Evolutionary conservation across 2,797 vertebrate species (phyloP), one percentile per base, ranked within the genome.

Genomic region (Odontamblyopus lacepedii): DNA sequence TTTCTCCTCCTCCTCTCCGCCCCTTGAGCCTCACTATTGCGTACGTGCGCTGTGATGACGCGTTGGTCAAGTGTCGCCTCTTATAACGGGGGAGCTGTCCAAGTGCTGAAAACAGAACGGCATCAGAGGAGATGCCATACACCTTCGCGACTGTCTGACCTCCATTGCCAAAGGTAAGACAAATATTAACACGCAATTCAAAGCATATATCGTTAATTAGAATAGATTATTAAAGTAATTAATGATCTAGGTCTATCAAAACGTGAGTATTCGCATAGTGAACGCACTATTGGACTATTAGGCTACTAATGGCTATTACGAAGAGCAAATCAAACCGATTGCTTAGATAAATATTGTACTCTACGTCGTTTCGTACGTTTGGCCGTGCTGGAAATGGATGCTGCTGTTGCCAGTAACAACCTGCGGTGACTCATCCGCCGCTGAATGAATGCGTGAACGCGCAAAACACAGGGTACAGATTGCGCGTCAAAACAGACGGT

Each of bases 51-150:
- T 81, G 83, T 70, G 84, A 90, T 95, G 94, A 95, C 94, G 94
- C 82, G 82, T 56, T 71, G 84, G 88, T 94, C 92, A 94, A 91
- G 93, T 94, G 93, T 84, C 72, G 81, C 84, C 86, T 94, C 90
- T 87, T 94, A 94, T 93, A 94, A 86, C 81, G 78, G 59, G 83
- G 92, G 92, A 93, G 93, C 93, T 93, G 91, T 94, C 93, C 92
- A 74, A 90, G 91, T 93, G 90, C 93, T 95, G 93, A 93, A 94
- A 90, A 81, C 84, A 82, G 78, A 76, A 71, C 73, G 86, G 87
- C 82, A 85, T 65, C 55, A 29, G 81, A 87, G 90, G 92, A 91
- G 87, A 94, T 93, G 92, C 88, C 80, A 82, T 69, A 89, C 85
- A 89, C 82, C 81, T 84, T 84, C 78, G 73, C 84, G 84, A 85